A percentile compares a stretch with the other conserved stretches of the same genome.
Evolutionary conservation across 2,113 vertebrate genomes (phyloP).

Genomic region (Regulus satrapa): DNA sequence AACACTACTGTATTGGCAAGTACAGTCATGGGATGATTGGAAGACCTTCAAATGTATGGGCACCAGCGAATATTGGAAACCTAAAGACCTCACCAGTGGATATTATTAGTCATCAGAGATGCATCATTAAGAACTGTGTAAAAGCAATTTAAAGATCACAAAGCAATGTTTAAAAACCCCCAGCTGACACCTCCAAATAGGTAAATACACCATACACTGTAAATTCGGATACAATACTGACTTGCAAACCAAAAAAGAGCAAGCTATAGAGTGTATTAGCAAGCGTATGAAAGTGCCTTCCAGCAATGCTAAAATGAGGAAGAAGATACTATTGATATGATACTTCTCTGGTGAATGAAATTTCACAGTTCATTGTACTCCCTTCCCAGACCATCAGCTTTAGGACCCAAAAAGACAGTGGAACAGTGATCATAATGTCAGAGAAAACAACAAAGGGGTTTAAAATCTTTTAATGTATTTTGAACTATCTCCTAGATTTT

Average conservation of each 20-base stretch:
- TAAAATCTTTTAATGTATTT: not conserved
- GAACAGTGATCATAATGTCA: not conserved
- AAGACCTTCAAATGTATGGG: not conserved
- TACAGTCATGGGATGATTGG: not conserved
- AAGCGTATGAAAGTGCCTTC: rapidly evolving
- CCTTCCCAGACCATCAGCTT: not conserved
- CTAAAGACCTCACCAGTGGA: not conserved
- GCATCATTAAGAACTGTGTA: not conserved
- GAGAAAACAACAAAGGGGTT: not conserved
- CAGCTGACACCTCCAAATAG: not conserved
- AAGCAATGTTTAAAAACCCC: not conserved
- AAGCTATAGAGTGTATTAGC: not conserved
- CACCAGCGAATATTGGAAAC: not conserved
- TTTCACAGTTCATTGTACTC: not conserved
- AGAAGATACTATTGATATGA: not conserved
- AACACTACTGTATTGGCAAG: not conserved
- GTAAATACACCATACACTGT: not conserved
- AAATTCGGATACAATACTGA: not conserved
- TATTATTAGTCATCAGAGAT: not conserved
- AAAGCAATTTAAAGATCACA: not conserved
- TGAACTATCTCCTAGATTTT: not conserved
- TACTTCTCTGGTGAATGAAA: not conserved
- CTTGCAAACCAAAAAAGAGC: not conserved
- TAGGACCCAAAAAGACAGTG: not conserved
- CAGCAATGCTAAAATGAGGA: not conserved